A percentile compares a stretch with the other conserved stretches of the same genome.
phyloP scores from a whole-genome alignment of 2,113 vertebrate genomes.

The Delphinus delphis region DNA sequence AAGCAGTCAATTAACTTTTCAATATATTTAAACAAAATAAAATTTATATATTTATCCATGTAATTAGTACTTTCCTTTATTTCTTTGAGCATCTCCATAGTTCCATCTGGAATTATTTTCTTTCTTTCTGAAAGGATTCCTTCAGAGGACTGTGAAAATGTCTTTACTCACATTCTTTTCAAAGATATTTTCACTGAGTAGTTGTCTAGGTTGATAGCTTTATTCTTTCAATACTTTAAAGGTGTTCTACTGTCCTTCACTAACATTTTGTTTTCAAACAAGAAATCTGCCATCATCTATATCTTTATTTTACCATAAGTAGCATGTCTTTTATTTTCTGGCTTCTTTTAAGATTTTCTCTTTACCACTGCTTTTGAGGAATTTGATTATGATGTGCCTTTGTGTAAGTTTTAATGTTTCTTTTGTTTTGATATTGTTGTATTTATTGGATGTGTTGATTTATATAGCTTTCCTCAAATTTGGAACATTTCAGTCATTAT shows the following conservation, averaged over 20 bases:
- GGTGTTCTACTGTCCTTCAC: background rate
- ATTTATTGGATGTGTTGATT: background rate
- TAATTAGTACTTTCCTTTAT: background rate
- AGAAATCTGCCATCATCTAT: background rate
- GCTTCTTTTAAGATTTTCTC: too few species aligned
- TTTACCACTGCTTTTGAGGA: too few species aligned
- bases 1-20: background rate
- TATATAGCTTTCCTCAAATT: background rate
- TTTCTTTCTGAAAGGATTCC: background rate
- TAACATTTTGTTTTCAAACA: background rate
- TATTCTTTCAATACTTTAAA: background rate
- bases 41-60: background rate
- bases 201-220: background rate
- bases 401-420: background rate
- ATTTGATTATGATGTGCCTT: background rate
- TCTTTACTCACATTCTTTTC: background rate
- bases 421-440: background rate
- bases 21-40: background rate
- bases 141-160: background rate
- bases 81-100: background rate
- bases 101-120: background rate
- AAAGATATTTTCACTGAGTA: background rate
- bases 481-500: background rate
- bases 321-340: background rate
- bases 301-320: background rate